phyloP scores from a whole-genome alignment of 2,888 invertebrate species.

The Amphimallon solstitiale region DNA sequence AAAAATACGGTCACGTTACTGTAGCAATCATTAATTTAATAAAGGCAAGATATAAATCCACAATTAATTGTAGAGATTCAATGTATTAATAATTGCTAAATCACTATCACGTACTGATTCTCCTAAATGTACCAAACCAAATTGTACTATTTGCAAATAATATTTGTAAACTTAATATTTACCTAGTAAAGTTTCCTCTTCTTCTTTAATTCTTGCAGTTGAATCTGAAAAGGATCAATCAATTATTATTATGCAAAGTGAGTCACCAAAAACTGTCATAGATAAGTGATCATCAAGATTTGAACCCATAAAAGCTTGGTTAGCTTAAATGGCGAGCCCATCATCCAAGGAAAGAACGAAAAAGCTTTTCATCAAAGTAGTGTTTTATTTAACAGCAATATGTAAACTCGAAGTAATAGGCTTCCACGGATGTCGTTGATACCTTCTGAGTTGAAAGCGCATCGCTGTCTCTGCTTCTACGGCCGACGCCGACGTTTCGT shows the following conservation, averaged over 20 bases:
- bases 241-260: neutral
- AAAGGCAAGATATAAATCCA: slow-evolving; percentile 1
- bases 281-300: too few relatives aligned
- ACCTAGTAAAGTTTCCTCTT: neutral
- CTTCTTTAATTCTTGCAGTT: neutral
- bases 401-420: too few relatives aligned
- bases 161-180: neutral
- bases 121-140: neutral
- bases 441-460: too few relatives aligned
- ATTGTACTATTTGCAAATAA: neutral
- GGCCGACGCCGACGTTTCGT: too few relatives aligned
- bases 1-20: too few relatives aligned
- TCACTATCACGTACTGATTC: neutral
- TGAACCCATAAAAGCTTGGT: too few relatives aligned
- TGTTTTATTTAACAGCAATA: too few relatives aligned
- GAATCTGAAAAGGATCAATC: neutral
- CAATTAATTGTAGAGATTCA: slow-evolving; percentile 5
- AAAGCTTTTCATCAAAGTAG: too few relatives aligned
- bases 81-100: neutral
- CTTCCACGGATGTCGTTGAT: too few relatives aligned
- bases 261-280: neutral
- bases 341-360: too few relatives aligned
- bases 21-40: slow-evolving; percentile 9
- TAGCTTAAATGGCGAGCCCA: too few relatives aligned
- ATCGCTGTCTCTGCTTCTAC: too few relatives aligned